These are phyloP conservation scores for Tympanuchus pallidicinctus DNA, from an alignment of 2,113 vertebrate genomes.

Conservation along the genomic window DNA sequence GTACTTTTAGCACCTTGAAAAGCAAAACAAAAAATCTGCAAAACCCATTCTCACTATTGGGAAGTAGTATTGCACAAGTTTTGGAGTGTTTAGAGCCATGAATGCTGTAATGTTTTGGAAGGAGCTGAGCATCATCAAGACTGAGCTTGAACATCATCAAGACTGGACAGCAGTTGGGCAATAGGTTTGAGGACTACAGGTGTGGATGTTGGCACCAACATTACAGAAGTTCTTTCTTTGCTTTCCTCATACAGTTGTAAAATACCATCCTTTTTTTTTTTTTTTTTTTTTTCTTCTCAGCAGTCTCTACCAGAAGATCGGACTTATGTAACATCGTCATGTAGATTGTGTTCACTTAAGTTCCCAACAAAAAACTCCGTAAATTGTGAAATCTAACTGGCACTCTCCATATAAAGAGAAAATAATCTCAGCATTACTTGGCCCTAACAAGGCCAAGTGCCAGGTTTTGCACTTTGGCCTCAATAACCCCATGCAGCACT, in stretches of 20 bases:
- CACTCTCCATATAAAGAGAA: not conserved
- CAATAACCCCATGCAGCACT: no score
- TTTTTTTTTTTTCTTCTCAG: not conserved
- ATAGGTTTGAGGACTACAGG: not conserved
- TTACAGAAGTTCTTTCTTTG: not conserved
- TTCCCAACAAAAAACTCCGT: not conserved
- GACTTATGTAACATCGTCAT: not conserved
- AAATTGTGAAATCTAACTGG: not conserved
- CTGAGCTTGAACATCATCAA: not conserved
- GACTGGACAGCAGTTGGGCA: not conserved
- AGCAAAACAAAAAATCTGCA: not conserved
- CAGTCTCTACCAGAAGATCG: not conserved
- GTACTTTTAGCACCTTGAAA: not conserved
- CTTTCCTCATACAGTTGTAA: not conserved
- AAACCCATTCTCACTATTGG: not conserved
- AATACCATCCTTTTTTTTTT: not conserved
- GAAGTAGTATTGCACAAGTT: not conserved
- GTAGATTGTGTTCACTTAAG: not conserved
- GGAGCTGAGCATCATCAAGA: not conserved
- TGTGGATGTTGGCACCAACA: not conserved
- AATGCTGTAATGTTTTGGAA: fast-evolving
- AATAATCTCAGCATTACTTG: not conserved
- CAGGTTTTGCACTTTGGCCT: no score
- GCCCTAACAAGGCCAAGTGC: no score
- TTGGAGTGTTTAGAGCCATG: not conserved